Base-by-base conservation (phyloP, 92 coral and sea anemone species). In the Parazoanthus darwini region DNA sequence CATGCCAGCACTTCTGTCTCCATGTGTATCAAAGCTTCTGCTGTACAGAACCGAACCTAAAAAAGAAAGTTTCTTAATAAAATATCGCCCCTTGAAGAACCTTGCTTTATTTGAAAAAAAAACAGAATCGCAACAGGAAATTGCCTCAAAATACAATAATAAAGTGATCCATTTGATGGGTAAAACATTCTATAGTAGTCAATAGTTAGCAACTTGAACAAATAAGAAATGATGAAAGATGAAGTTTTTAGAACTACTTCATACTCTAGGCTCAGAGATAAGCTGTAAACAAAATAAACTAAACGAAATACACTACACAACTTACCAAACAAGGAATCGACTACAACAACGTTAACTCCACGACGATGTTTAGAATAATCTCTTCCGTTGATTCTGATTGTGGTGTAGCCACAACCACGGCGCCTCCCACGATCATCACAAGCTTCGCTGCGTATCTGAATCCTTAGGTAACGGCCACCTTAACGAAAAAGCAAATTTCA, bases 401-500 rank as follows among this genome's bases (percentile, higher is more conserved):
- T 70, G 14, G 87, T 73, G 42, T 56, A 84, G 29, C 87, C 87
- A 71, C 87, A 84, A 8, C 87, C 87, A 33, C 79, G 87, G 20
- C 79, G 87, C 35, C 48, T 84, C 46, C 87, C 87, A 15, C 87
- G 87, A 73, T 84, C 87, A 71, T 84, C 23, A 23, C 87, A 84
- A 29, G 78, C 87, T 48, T 84, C 87, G 13, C 87, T 84, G 78
- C 87, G 87, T 3, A 84, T 71, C 33, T 84, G 87, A 84, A 84
- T 70, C 25, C 87, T 84, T 33, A 84, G 77, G 2, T 71, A 44
- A 56, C 79, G 87, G 18, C 67, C 79, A 70, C 87, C 87, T 84
- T 39, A 26, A 16, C 11, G 38, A 39, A 65, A 29, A 66, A 22
- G 22, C 70, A 63, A 14, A 63, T 63, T 63, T 22, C n/a, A 63